Conservation (phyloP, 2,113 vertebrate genomes). For the Pachypanchax playfairii region DNA sequence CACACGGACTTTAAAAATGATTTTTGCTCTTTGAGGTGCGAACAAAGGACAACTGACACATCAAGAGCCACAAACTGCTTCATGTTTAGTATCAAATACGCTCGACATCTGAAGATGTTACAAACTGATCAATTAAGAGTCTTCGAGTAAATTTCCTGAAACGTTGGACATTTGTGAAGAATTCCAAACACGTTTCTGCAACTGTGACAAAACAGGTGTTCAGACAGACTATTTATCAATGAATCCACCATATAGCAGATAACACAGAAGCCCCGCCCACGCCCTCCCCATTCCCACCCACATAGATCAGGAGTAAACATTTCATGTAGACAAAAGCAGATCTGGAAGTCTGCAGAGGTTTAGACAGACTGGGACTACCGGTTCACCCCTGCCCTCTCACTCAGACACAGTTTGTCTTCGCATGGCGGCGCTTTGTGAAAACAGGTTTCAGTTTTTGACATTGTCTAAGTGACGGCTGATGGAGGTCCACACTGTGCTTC, state of each 20-base stretch:
- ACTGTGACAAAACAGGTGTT: constrained; percentile 32
- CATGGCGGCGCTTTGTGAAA: constrained; percentile 27
- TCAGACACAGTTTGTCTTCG: constrained; percentile 26
- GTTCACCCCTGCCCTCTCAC: constrained; percentile 24
- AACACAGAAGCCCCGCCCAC: constrained; percentile 46
- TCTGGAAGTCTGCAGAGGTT: constrained; percentile 31
- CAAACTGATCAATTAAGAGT: constrained; percentile 13
- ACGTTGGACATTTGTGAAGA: constrained; percentile 16
- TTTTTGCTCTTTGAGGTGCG: constrained; percentile 37
- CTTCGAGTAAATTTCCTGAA: neutral
- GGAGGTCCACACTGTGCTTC: constrained; percentile 55
- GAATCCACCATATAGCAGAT: constrained; percentile 45
- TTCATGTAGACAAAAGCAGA: constrained; percentile 42
- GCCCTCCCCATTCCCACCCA: neutral
- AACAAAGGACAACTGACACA: constrained; percentile 14
- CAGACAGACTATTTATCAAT: constrained; percentile 37
- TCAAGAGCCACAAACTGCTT: constrained; percentile 11
- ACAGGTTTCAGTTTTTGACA: constrained; percentile 40
- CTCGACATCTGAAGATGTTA: constrained; percentile 8
- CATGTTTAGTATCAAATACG: constrained; percentile 15
- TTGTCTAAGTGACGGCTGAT: constrained; percentile 39
- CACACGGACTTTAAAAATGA: constrained; percentile 57
- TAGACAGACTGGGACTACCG: constrained; percentile 45
- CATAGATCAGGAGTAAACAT: constrained; percentile 40
- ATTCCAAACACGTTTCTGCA: constrained; percentile 11